Conservation (phyloP, 2,113 vertebrate genomes). For the Oceanodroma tethys region DNA sequence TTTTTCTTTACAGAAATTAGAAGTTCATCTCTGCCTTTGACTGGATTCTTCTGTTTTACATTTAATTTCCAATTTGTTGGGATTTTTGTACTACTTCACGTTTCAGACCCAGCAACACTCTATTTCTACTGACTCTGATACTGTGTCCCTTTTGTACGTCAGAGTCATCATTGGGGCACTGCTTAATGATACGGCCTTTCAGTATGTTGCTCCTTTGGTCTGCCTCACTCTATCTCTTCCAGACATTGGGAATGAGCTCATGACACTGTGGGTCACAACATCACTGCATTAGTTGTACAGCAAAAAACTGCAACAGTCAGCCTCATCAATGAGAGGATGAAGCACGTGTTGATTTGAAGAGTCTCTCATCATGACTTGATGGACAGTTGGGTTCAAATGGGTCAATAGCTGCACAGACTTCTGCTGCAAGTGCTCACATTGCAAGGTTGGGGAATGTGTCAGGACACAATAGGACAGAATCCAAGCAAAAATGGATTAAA, state of each 20-base stretch:
- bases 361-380: not conserved
- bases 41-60: not conserved
- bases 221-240: not conserved
- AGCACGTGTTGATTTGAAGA: not conserved
- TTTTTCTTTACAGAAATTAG: constrained; percentile 12
- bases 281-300: not conserved
- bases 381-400: not conserved
- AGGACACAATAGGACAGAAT: not conserved
- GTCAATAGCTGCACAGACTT: not conserved
- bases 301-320: not conserved
- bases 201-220: not conserved
- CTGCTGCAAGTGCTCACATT: not conserved
- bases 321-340: not conserved
- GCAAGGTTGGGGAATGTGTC: not conserved
- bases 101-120: not conserved
- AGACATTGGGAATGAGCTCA: not conserved
- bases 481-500: not conserved
- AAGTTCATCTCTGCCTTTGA: not conserved
- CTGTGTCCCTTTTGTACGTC: not conserved
- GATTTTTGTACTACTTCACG: not conserved
- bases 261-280: not conserved
- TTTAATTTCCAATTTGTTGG: not conserved
- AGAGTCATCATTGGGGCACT: not conserved
- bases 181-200: not conserved
- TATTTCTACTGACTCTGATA: not conserved